These are phyloP conservation scores for Clistopyga incitator DNA, from an alignment of 2,888 invertebrate species.

Conservation along the genomic window DNA sequence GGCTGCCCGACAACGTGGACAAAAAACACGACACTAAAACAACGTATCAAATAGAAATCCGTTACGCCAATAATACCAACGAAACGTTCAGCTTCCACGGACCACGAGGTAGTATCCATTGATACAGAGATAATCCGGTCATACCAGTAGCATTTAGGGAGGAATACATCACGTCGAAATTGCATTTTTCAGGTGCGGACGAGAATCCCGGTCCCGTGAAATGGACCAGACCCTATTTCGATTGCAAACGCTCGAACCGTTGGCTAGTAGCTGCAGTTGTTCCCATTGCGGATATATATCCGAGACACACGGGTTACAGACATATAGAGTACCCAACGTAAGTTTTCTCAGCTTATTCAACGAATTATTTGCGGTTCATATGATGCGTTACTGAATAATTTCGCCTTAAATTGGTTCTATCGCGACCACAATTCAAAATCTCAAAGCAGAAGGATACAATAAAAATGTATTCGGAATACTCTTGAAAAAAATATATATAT, in stretches of 20 bases:
- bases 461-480: too few relatives aligned
- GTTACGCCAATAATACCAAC: constrained; percentile 97
- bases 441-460: too few relatives aligned
- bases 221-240: constrained; percentile 98
- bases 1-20: constrained; percentile 95
- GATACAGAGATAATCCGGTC: background rate
- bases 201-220: constrained; percentile 96
- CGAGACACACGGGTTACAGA: constrained; percentile 95
- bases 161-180: constrained; percentile 68
- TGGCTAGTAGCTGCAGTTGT: constrained; percentile 98
- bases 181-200: constrained; percentile 88
- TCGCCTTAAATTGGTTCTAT: too few relatives aligned
- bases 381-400: too few relatives aligned
- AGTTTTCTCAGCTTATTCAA: constrained; percentile 78
- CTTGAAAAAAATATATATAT: too few relatives aligned
- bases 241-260: constrained; percentile 97
- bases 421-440: too few relatives aligned
- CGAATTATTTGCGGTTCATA: too few relatives aligned
- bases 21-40: constrained; percentile 95
- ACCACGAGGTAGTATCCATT: constrained; percentile 87
- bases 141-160: constrained; percentile 22
- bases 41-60: constrained; percentile 96
- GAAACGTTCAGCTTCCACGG: constrained; percentile 98
- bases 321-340: constrained; percentile 97
- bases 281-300: constrained; percentile 98